Conservation (phyloP, 30 jellyfish, hydroid and myxozoan genomes). For the Aurelia sp. region DNA sequence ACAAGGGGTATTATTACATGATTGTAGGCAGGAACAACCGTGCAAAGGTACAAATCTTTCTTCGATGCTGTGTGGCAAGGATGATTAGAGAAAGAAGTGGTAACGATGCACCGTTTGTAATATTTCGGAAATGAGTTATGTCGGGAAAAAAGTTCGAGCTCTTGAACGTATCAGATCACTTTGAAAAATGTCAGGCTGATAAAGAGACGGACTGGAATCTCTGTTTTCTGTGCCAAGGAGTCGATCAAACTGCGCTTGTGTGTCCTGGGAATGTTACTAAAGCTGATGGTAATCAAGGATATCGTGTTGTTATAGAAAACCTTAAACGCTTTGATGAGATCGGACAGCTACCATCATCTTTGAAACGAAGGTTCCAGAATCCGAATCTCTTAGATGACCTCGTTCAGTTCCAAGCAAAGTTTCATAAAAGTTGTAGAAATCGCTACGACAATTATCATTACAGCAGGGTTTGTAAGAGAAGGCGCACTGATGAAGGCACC, state of each 20-base stretch:
- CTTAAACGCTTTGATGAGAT: slow-evolving; percentile 15
- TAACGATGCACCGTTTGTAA: no score
- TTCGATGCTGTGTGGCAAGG: no score
- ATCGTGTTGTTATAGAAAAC: neutral
- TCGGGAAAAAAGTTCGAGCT: slow-evolving; percentile 18
- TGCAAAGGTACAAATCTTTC: no score
- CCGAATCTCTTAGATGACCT: neutral
- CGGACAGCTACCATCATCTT: slow-evolving; percentile 14
- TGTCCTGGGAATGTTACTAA: slow-evolving; percentile 15
- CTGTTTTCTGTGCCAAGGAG: slow-evolving; percentile 23
- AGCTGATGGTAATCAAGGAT: slow-evolving; percentile 1
- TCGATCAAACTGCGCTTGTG: neutral
- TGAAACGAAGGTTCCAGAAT: neutral
- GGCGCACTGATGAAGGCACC: neutral
- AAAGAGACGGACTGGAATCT: slow-evolving; percentile 14
- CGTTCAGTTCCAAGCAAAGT: slow-evolving; percentile 14
- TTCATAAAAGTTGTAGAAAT: slow-evolving; percentile 17
- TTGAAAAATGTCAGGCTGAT: slow-evolving; percentile 13
- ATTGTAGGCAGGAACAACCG: no score
- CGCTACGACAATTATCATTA: slow-evolving; percentile 21
- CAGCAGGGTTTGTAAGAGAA: neutral
- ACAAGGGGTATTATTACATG: no score
- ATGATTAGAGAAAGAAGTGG: no score
- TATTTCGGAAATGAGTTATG: neutral
- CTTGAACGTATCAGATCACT: slow-evolving; percentile 14